These are phyloP conservation scores for Melanerpes formicivorus DNA, from an alignment of 2,113 vertebrate genomes.

Conservation along the genomic window DNA sequence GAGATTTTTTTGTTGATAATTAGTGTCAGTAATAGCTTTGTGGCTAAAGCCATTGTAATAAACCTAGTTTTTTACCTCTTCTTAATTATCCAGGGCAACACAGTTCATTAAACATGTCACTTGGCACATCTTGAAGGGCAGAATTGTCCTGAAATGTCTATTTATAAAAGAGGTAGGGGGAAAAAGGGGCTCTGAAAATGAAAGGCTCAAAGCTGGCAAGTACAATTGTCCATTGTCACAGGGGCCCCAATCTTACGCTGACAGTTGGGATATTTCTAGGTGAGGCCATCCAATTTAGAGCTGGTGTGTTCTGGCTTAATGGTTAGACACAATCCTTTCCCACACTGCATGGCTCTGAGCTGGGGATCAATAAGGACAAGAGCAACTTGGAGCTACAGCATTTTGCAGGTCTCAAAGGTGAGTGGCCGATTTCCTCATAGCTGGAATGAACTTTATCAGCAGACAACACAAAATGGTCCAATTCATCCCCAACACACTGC, in stretches of 20 bases:
- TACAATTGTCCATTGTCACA: neutral
- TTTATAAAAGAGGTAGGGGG: neutral
- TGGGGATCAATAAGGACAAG: neutral
- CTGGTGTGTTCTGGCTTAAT: neutral
- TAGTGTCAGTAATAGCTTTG: neutral
- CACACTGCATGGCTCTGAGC: neutral
- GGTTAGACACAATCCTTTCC: neutral
- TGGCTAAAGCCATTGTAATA: slow-evolving; percentile 4
- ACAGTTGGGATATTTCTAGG: no score
- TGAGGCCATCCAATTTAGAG: neutral
- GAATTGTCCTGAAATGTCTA: neutral
- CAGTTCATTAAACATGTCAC: slow-evolving; percentile 6
- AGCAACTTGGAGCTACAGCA: neutral
- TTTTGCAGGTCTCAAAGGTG: fast-evolving
- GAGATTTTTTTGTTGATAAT: neutral
- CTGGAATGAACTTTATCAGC: fast-evolving
- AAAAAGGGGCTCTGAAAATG: neutral
- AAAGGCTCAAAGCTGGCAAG: neutral
- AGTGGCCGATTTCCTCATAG: neutral
- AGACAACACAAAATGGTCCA: neutral
- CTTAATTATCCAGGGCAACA: neutral
- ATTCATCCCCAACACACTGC: neutral
- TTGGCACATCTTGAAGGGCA: slow-evolving; percentile 20
- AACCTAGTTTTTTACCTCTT: neutral
- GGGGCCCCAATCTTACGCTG: neutral